Evolutionary conservation across 2,113 vertebrate species (phyloP).

Genomic region (Phocoena sinus): DNA sequence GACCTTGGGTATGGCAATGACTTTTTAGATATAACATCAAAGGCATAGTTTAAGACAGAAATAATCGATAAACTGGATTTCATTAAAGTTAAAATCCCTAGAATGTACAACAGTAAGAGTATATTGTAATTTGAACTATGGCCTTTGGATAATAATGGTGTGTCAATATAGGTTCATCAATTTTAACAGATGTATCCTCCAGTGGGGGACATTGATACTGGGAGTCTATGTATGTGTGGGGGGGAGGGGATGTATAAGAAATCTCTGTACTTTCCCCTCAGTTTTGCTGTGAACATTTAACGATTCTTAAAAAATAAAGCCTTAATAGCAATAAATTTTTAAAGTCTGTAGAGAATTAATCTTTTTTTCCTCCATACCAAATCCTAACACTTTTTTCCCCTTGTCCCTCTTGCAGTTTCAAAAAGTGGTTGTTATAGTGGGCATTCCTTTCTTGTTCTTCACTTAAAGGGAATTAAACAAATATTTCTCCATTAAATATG

Average conservation of each 20-base stretch:
- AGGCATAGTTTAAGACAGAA: neutral
- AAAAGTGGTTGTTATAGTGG: neutral
- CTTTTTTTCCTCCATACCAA: neutral
- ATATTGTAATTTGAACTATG: neutral
- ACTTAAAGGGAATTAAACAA: neutral
- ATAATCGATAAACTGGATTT: neutral
- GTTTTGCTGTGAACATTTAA: neutral
- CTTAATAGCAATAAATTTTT: neutral
- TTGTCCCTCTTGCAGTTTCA: neutral
- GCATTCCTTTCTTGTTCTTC: neutral
- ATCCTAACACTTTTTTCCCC: neutral
- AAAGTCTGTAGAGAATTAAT: neutral
- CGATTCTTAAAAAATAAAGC: neutral
- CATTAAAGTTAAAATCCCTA: neutral
- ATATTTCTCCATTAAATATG: neutral
- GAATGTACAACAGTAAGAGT: neutral
- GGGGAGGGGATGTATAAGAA: neutral
- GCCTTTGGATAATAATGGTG: neutral
- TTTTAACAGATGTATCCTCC: neutral
- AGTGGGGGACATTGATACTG: neutral
- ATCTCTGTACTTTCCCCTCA: neutral
- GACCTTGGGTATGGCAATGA: neutral
- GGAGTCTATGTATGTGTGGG: neutral
- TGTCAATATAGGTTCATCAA: neutral
- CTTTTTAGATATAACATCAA: neutral